Conservation (phyloP, 2,797 vertebrate species). For the Distichodus sexfasciatus region DNA sequence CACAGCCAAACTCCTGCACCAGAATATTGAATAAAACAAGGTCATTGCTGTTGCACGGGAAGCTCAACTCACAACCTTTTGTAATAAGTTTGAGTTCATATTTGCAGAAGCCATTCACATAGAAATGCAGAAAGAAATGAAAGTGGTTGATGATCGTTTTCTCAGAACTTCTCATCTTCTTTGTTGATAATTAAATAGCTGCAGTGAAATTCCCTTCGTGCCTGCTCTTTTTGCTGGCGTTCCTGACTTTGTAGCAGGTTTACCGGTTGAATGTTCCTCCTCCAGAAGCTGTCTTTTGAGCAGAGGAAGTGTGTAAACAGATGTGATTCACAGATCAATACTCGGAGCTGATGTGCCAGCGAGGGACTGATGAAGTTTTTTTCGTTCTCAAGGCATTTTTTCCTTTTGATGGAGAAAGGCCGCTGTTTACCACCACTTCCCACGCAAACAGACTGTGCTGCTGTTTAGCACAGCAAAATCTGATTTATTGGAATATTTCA, state of each 20-base stretch:
- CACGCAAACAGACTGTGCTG: conserved; percentile 26
- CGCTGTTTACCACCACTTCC: conserved; percentile 28
- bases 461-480: conserved; percentile 23
- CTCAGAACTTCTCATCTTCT: no score
- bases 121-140: no score
- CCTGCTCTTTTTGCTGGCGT: background rate
- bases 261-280: conserved; percentile 36
- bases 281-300: conserved; percentile 41
- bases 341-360: conserved; percentile 32
- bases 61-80: no score
- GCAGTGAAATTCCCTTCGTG: conserved; percentile 15
- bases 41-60: no score
- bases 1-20: no score
- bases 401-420: conserved; percentile 13
- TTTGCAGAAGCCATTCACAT: no score
- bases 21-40: no score
- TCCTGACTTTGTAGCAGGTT: conserved; percentile 32
- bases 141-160: no score
- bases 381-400: conserved; percentile 24
- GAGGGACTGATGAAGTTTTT: conserved; percentile 24
- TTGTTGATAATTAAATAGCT: no score
- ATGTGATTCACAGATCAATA: conserved; percentile 49
- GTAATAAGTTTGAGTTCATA: no score
- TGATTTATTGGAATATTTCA: conserved; percentile 19
- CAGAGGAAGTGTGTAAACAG: conserved; percentile 46